Conservation (phyloP, 2,113 vertebrate genomes). For the Lamprologus tigripictilis region DNA sequence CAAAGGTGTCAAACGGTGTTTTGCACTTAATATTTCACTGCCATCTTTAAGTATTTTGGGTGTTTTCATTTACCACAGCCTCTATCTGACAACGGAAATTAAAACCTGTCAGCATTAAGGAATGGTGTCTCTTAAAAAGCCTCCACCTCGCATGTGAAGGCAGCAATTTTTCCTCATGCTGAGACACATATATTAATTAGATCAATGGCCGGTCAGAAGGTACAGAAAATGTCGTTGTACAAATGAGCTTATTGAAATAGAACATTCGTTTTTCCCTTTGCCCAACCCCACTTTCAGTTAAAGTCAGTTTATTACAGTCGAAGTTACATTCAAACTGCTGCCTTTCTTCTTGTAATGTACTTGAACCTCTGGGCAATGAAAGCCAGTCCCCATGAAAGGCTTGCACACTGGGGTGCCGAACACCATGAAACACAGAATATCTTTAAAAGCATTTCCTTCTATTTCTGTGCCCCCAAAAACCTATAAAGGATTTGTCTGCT, state of each 20-base stretch:
- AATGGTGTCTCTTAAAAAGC: background rate
- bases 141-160: background rate
- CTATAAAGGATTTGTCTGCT: background rate
- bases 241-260: conserved; percentile 26
- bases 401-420: background rate
- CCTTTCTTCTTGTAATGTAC: background rate
- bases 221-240: background rate
- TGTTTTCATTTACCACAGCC: background rate
- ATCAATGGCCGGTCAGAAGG: background rate
- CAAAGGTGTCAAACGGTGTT: background rate
- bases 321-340: background rate
- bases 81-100: conserved; percentile 14
- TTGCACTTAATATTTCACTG: background rate
- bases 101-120: conserved; percentile 10
- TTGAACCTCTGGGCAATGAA: background rate
- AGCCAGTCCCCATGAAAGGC: background rate
- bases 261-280: background rate
- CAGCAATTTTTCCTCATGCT: background rate
- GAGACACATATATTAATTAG: conserved; percentile 14
- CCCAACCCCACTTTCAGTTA: background rate
- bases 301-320: background rate
- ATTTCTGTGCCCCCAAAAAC: background rate
- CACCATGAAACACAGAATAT: background rate
- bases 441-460: background rate
- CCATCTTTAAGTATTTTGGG: background rate